Base-by-base conservation (phyloP, 2,113 vertebrate species). In the Gambusia affinis region DNA sequence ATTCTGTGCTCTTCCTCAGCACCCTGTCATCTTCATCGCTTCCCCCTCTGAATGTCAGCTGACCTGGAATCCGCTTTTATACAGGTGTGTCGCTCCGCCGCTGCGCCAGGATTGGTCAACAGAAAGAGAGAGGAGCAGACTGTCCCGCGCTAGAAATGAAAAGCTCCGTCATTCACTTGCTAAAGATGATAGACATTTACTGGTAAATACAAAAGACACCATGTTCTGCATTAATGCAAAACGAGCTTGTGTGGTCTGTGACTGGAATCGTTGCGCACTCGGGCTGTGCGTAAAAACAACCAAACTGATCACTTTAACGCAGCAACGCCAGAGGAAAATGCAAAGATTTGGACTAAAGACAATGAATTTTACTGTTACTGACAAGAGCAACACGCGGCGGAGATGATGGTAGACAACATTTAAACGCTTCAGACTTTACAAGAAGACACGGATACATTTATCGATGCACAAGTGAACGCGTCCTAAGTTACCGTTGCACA, bases 91-190 rank as follows among this genome's bases (percentile, higher is more conserved):
- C 72, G 72, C 73, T 75, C 63, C 75, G 54, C 64, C 54, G 82
- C 77, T 64, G 64, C 35, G 76, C 67, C 62, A 15, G 54, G 82
- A 92, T 92, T 93, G 92, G 91, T 83, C 66, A 42, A 62, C 30
- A 0, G 75, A 64, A 74, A 15, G 44, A 73, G 79, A 76, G 42
- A 75, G 8, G 30, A 5, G 11, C 24, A n/a, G 22, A 61, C 12
- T 12, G 66, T 57, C 28, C 14, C 1, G 31, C 64, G 35, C 28
- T 4, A 51, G 29, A 70, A 28, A 72, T 35, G 4, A 73, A 15
- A 35, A 29, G 12, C 51, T 2, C 29, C 35, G 17, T 5, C n/a
- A 60, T 15, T 22, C 51, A 57, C 14, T 35, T 19, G 37, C 7
- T 29, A 19, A 69, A 28, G 3, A 22, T n/a, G 4, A 4, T 2